These are phyloP conservation scores for Phalangium opilio DNA, from an alignment of 2,888 invertebrate species.

Conservation along the genomic window DNA sequence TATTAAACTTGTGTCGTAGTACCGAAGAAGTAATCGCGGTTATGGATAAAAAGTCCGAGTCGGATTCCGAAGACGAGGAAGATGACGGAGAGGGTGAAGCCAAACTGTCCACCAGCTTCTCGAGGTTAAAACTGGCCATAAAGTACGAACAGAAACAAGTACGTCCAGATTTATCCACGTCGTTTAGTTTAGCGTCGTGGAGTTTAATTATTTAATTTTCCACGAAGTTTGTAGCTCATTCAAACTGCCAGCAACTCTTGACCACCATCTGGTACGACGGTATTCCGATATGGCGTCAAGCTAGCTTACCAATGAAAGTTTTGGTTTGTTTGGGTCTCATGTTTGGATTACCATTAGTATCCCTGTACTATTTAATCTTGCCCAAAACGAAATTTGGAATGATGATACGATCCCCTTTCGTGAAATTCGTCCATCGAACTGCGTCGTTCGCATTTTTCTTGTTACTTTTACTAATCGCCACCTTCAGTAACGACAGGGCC, in stretches of 20 bases:
- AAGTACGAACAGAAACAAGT: constrained; percentile 42
- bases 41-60: constrained; percentile 31
- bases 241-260: background rate
- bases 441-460: constrained; percentile 40
- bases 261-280: background rate
- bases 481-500: constrained; percentile 26
- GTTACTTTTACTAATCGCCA: constrained; percentile 36
- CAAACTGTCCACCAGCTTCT: constrained; percentile 27
- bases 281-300: constrained; percentile 23
- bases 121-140: constrained; percentile 38
- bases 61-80: constrained; percentile 25
- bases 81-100: constrained; percentile 25
- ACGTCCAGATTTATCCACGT: background rate
- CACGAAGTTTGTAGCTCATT: background rate
- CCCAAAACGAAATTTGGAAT: constrained; percentile 36
- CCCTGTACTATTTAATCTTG: constrained; percentile 37
- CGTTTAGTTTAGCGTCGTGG: too few relatives aligned
- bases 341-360: constrained; percentile 33
- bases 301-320: constrained; percentile 34
- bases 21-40: constrained; percentile 39
- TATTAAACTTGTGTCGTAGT: constrained; percentile 39
- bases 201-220: background rate
- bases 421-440: constrained; percentile 40
- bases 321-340: constrained; percentile 33
- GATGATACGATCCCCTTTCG: constrained; percentile 39